Evolutionary conservation across 2,113 vertebrate genomes (phyloP).

Genomic region (Pimephales promelas): DNA sequence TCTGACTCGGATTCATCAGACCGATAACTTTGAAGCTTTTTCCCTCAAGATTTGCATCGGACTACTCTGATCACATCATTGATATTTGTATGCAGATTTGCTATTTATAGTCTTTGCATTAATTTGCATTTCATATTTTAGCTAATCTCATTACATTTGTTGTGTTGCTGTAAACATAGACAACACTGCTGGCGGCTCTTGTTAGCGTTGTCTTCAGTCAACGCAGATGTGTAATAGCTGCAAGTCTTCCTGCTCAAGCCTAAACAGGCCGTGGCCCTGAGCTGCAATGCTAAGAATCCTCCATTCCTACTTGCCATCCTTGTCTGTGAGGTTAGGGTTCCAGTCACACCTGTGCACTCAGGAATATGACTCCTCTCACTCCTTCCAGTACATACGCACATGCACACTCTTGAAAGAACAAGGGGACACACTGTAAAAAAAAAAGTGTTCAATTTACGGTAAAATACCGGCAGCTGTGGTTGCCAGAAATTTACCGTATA

Average conservation of each 20-base stretch:
- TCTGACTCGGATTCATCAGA: neutral
- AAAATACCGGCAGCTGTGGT: too few relatives aligned
- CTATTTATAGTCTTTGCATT: neutral
- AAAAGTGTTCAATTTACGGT: too few relatives aligned
- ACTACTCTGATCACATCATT: neutral
- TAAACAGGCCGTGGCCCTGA: slow-evolving; percentile 60
- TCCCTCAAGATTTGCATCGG: neutral
- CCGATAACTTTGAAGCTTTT: neutral
- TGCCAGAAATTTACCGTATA: too few relatives aligned
- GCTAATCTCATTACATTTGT: neutral
- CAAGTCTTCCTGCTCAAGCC: slow-evolving; percentile 59
- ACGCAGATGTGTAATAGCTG: slow-evolving; percentile 23
- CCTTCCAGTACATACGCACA: neutral
- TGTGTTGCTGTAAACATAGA: neutral
- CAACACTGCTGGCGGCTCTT: neutral
- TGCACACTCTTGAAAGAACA: neutral
- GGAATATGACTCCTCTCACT: neutral
- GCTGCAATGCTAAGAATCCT: slow-evolving; percentile 64
- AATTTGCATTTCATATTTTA: neutral
- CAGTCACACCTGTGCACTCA: slow-evolving; percentile 25
- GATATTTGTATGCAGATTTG: neutral
- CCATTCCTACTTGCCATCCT: neutral
- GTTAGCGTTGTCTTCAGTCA: neutral
- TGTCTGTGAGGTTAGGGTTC: neutral
- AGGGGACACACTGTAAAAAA: too few relatives aligned